These are phyloP conservation scores for Monomorium pharaonis DNA, from an alignment of 1,140 invertebrate species.

Conservation along the genomic window DNA sequence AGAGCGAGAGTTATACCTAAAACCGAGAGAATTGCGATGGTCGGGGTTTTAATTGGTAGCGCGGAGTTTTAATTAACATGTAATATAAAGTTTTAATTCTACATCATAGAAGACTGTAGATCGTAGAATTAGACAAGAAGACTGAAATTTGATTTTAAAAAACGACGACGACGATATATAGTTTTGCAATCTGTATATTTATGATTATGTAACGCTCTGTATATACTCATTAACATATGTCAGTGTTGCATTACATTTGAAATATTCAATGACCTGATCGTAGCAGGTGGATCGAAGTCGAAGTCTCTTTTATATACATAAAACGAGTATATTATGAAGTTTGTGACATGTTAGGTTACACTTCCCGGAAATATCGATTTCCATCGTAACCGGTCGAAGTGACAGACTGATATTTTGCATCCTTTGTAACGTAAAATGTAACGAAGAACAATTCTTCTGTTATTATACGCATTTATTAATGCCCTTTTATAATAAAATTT, in stretches of 20 bases:
- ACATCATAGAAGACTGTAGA: background rate
- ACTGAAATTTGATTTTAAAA: background rate
- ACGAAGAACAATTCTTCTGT: constrained; percentile 21
- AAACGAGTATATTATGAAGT: constrained; percentile 20
- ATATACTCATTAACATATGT: background rate
- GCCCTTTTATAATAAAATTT: constrained; percentile 43
- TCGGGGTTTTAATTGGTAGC: background rate
- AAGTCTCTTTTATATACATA: constrained; percentile 9
- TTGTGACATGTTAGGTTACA: constrained; percentile 32
- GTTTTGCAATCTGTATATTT: background rate
- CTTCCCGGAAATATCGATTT: constrained; percentile 36
- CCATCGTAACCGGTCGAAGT: background rate
- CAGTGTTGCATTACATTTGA: background rate
- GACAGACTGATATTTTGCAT: background rate
- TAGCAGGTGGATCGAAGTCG: background rate
- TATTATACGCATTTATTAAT: constrained; percentile 14
- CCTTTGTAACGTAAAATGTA: background rate
- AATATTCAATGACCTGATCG: constrained; percentile 35
- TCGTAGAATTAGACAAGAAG: background rate
- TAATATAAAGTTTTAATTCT: background rate
- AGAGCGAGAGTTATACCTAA: background rate
- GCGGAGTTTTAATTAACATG: background rate
- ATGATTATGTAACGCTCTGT: background rate
- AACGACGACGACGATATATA: background rate
- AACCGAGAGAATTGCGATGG: background rate